Evolutionary conservation across 2,797 vertebrate genomes (phyloP).

Genomic region (Hippocampus kuda): DNA sequence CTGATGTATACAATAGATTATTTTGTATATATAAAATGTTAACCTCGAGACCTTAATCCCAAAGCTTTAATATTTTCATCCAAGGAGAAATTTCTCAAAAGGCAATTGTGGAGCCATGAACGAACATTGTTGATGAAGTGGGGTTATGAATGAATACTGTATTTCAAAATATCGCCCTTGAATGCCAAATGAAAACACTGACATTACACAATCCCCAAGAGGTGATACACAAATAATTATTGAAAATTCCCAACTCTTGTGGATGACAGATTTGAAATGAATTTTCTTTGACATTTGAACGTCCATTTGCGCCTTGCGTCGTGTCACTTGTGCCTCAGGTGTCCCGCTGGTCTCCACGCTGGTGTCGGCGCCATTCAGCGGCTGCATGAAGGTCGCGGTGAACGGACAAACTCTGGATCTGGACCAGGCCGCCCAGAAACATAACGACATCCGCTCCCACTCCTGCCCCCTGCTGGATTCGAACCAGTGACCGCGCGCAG

Average conservation of each 20-base stretch:
- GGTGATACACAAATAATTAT: neutral
- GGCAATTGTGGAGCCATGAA: too few relatives aligned
- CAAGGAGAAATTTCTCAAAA: too few relatives aligned
- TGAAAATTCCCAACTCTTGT: neutral
- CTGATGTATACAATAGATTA: too few relatives aligned
- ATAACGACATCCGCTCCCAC: constrained; percentile 89
- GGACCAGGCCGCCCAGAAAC: constrained; percentile 83
- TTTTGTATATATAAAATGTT: too few relatives aligned
- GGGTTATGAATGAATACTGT: too few relatives aligned
- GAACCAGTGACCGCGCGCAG: constrained; percentile 42
- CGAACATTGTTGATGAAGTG: too few relatives aligned
- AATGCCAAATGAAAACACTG: neutral
- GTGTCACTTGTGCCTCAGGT: constrained; percentile 61
- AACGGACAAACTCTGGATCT: constrained; percentile 74
- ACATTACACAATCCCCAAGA: neutral
- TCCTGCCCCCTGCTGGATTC: constrained; percentile 81
- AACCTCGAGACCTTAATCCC: too few relatives aligned
- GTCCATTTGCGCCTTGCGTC: neutral
- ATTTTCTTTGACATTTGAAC: neutral
- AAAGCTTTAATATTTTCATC: too few relatives aligned
- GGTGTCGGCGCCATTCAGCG: constrained; percentile 82
- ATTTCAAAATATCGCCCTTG: too few relatives aligned
- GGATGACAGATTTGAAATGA: neutral
- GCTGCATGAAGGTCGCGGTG: constrained; percentile 84
- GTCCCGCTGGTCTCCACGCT: constrained; percentile 79